Percentiles rank a stretch among this genome's conserved stretches.
Evolutionary conservation across 35 echinoderm and acorn worm genomes (phyloP).

Genomic region (Lytechinus pictus): DNA sequence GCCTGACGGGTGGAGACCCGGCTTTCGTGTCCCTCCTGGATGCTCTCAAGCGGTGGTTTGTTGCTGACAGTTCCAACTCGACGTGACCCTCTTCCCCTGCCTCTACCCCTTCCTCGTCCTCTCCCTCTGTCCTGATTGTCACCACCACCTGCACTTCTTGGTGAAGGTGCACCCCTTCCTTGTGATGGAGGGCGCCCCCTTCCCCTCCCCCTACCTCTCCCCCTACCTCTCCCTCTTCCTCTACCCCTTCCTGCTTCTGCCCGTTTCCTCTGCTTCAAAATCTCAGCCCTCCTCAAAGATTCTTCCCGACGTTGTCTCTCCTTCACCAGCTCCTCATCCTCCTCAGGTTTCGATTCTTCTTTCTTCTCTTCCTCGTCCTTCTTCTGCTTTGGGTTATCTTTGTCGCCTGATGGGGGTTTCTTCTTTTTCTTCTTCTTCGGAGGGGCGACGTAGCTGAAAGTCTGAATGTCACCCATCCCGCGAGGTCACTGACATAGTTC

Average conservation of each 20-base stretch:
- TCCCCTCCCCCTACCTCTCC: background rate
- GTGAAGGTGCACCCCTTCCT: background rate
- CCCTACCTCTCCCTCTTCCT: constrained; percentile 40
- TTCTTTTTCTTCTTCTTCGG: constrained; percentile 56
- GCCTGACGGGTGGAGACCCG: background rate
- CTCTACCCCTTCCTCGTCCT: constrained; percentile 16
- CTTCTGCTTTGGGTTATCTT: background rate
- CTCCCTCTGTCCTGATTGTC: constrained; percentile 19
- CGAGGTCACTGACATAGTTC: background rate
- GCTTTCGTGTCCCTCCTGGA: constrained; percentile 27
- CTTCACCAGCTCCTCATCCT: constrained; percentile 48
- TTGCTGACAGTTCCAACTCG: background rate
- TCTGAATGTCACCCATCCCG: constrained; percentile 46
- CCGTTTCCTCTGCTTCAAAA: constrained; percentile 28
- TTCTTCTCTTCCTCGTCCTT: background rate
- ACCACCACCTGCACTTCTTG: background rate
- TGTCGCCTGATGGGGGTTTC: background rate
- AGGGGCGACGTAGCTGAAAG: background rate
- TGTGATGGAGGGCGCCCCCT: background rate
- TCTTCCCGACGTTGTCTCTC: constrained; percentile 52
- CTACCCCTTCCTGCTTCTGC: background rate
- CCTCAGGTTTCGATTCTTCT: background rate
- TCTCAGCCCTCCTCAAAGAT: constrained; percentile 51
- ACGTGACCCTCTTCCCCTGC: background rate
- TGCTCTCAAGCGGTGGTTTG: constrained; percentile 8